Evolutionary conservation across 2,113 vertebrate genomes (phyloP).

Genomic region (Psittacus erithacus): DNA sequence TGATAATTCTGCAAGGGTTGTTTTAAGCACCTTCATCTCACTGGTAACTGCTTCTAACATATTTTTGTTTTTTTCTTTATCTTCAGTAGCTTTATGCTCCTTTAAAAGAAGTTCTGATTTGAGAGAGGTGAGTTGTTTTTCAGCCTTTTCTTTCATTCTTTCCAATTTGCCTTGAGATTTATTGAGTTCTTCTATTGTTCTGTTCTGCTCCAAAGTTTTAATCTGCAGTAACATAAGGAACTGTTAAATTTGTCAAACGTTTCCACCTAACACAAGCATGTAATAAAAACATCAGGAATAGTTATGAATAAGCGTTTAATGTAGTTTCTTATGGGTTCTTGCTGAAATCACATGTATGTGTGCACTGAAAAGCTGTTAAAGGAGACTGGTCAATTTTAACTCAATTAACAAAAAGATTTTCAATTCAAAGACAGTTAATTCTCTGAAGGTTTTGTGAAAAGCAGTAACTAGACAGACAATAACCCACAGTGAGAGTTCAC

Average conservation of each 20-base stretch:
- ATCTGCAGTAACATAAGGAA: slow-evolving; percentile 75
- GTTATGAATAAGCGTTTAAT: not conserved
- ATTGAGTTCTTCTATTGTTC: slow-evolving; percentile 82
- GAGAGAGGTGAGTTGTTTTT: slow-evolving; percentile 75
- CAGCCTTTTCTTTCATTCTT: slow-evolving; percentile 81
- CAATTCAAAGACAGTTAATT: not conserved
- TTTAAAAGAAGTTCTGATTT: slow-evolving; percentile 79
- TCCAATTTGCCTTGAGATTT: slow-evolving; percentile 80
- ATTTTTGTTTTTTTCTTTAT: slow-evolving; percentile 70
- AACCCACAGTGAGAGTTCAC: not conserved
- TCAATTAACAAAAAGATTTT: not conserved
- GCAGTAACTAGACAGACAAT: not conserved
- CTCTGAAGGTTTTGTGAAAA: not conserved
- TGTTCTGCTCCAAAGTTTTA: slow-evolving; percentile 85
- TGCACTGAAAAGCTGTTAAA: not conserved
- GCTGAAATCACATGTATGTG: not conserved
- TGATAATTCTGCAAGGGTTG: slow-evolving; percentile 79
- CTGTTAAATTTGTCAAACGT: not conserved
- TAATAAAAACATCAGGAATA: not conserved
- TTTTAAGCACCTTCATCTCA: slow-evolving; percentile 77
- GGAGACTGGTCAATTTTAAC: not conserved
- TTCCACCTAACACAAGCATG: not conserved
- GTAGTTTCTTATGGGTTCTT: not conserved
- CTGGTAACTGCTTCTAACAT: slow-evolving; percentile 67
- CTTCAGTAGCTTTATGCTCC: slow-evolving; percentile 73